Base-by-base conservation (phyloP, 2,797 vertebrate species). In the Lagocephalus sceleratus region DNA sequence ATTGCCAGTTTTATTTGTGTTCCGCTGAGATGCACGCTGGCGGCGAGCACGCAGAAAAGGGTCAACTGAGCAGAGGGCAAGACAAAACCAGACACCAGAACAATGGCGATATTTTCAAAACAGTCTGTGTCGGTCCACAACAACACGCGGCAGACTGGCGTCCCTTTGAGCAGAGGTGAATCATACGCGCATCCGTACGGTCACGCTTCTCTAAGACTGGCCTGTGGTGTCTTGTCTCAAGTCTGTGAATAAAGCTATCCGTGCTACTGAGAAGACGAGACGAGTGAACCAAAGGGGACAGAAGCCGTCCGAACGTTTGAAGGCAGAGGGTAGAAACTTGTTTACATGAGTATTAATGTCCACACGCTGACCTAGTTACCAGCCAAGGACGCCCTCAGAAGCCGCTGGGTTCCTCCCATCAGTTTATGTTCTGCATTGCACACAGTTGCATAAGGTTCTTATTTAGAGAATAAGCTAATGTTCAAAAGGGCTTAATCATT, bases 261-360 rank as follows among this genome's bases (percentile, higher is more conserved):
- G 64, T 71, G 68, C 67, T 58, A 79, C 81, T 86, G 85, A 85
- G 84, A 77, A 75, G 78, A 68, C 59, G 50, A 86, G 87, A 90
- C 87, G 89, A 90, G 85, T 87, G 75, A 70, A 58, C 64, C 50
- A 79, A 88, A 90, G 79, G 64, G 84, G 88, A 90, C 91, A 87
- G 88, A 54, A 60, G 76, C 64, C 75, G 32, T 60, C 72, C 68
- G 72, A 19, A 44, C 71, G 73, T 82, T 75, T 75, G 78, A 70
- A 79, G 78, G 61, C 53, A 70, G 75, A 71, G 73, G 74, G 74
- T 57, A 85, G 66, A 75, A 68, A 64, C 54, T 21, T 54, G 54
- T 75, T 79, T 68, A 64, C 66, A 69, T 39, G 52, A 54, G 43
- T 66, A 43, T 47, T 60, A 50, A 55, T 63, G 62, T 73, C 73